Conservation (phyloP, 2,797 vertebrate species). For the Sebastes ruberrimus region DNA sequence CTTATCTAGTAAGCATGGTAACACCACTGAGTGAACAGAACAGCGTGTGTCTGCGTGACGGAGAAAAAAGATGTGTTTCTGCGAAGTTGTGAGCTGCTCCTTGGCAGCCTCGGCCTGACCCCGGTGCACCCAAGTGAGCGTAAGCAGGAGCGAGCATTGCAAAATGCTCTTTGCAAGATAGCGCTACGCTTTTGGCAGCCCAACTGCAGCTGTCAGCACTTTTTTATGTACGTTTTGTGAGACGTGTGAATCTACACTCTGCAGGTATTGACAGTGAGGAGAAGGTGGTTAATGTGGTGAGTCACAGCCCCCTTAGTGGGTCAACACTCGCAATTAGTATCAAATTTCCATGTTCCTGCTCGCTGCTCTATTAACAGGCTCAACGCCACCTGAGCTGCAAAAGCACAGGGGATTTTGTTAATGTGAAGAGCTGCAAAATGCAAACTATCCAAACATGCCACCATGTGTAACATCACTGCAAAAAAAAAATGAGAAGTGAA, state of each 20-base stretch:
- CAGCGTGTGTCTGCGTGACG: background rate
- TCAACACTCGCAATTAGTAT: conserved; percentile 56
- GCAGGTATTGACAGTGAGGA: conserved; percentile 52
- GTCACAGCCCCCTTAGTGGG: conserved; percentile 55
- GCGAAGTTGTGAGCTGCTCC: conserved; percentile 52
- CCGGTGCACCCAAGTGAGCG: conserved; percentile 47
- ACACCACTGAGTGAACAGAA: conserved; percentile 18
- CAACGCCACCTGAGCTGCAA: conserved; percentile 49
- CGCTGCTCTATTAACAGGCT: conserved; percentile 42
- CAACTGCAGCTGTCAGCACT: conserved; percentile 74
- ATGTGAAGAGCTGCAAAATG: conserved; percentile 41
- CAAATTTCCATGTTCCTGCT: conserved; percentile 64
- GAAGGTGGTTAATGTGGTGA: conserved; percentile 50
- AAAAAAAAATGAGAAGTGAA: conserved; percentile 56
- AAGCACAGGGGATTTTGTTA: conserved; percentile 38
- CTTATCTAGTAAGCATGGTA: conserved; percentile 30
- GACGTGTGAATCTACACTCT: conserved; percentile 26
- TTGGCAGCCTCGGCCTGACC: conserved; percentile 60
- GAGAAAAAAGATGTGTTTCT: conserved; percentile 38
- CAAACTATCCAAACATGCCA: conserved; percentile 50
- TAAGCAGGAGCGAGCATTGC: conserved; percentile 67
- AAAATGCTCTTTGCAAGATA: conserved; percentile 82
- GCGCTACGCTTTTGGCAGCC: conserved; percentile 70
- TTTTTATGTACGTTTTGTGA: conserved; percentile 50
- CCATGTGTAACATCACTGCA: conserved; percentile 18